Evolutionary conservation across 35 echinoderm and acorn worm genomes (phyloP).

Genomic region (Apostichopus californicus): DNA sequence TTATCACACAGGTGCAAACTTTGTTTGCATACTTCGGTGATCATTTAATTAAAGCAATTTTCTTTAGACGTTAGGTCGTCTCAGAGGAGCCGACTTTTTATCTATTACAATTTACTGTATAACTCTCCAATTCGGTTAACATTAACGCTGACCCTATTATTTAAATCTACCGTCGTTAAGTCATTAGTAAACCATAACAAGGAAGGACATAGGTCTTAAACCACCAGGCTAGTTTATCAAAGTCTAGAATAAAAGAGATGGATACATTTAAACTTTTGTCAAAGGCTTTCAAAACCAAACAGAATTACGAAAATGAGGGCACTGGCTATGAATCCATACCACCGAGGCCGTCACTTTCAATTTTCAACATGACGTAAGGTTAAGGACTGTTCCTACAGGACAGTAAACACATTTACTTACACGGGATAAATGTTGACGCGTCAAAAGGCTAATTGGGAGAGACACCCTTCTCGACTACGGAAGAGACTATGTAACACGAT

Average conservation of each 20-base stretch:
- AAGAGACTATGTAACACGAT: background rate
- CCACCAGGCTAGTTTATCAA: too few relatives aligned
- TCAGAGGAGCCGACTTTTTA: background rate
- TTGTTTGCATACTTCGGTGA: background rate
- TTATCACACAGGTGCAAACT: constrained; percentile 11
- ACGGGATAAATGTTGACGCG: background rate
- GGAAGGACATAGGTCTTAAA: too few relatives aligned
- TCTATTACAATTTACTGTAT: constrained; percentile 1
- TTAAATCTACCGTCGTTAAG: background rate
- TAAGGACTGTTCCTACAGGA: background rate
- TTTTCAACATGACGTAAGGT: background rate
- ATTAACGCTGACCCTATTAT: background rate
- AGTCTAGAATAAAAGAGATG: too few relatives aligned
- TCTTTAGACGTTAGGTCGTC: background rate
- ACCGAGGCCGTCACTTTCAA: background rate
- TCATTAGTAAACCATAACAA: background rate
- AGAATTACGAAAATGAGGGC: background rate
- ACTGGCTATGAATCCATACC: background rate
- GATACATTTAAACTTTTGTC: too few relatives aligned
- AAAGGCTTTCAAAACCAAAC: background rate
- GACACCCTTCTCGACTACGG: background rate
- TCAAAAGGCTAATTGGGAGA: background rate
- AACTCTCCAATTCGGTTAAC: background rate
- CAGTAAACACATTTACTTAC: background rate
- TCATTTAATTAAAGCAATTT: background rate